Evolutionary conservation across 2,888 invertebrate genomes (phyloP), one percentile per base, ranked within the genome.

Genomic region (Phasia obesa): DNA sequence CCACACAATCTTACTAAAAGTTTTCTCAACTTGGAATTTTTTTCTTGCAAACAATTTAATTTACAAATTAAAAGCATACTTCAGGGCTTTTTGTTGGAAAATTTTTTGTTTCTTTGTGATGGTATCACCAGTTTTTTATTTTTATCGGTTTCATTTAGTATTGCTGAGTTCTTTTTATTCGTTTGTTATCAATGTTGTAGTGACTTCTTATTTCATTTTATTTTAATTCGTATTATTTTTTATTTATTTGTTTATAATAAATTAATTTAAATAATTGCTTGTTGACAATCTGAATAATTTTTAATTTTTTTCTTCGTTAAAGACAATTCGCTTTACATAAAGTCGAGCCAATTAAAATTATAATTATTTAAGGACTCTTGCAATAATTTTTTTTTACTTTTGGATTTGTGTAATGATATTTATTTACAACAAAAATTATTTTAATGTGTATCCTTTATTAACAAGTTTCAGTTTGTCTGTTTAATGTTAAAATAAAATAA

Each of bases 81-180:
- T 60, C n/a, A 57, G 15, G 59, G 70, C 38, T 44, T 17, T 27
- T 6, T 27, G 35, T 35, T 69, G 23, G 31, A 7, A 38, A 25
- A 17, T 9, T 7, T 17, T 47, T 19, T 47, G 15, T 35, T 55
- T n/a, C 15, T 57, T 47, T 55, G 7, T 44, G 25, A 7, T 31
- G 23, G n/a, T n/a, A n/a, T 3, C 9, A 5, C 38, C 13, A 13
- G 2, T 42, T 38, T 42, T 21, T 7, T 51, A 42, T 62, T 49
- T 42, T 73, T 64, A 53, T 73, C 73, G 55, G 3, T 42, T 53
- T 55, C 64, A 74, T 74, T 74, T 55, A 47, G 53, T 74, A 64
- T 53, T 38, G 1, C 2, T 19, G 21, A 21, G 21, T 49, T 53
- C n/a, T 53, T 31, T 19, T n/a, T 42, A 5, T 35, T 35, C n/a